Conservation (phyloP, 92 coral and sea anemone species). For the Bergia puertoricense region DNA sequence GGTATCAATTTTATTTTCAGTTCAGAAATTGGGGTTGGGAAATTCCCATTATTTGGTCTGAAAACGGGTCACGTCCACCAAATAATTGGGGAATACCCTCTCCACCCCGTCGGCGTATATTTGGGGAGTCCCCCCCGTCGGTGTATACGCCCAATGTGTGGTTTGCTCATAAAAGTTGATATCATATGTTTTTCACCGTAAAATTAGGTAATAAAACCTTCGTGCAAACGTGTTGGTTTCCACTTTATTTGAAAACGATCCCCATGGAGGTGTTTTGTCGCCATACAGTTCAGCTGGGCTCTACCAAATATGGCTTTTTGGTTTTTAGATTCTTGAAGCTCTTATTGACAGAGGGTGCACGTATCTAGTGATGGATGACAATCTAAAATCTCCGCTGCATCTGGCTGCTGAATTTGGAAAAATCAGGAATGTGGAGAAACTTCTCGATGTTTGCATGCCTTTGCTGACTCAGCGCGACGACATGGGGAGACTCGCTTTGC, state of each 20-base stretch:
- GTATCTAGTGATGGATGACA: constrained; percentile 61
- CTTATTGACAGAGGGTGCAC: constrained; percentile 62
- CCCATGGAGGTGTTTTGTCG: neutral
- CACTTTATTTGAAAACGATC: no score
- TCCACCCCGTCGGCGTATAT: no score
- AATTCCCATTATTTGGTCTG: no score
- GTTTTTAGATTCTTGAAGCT: constrained; percentile 51
- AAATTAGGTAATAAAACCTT: no score
- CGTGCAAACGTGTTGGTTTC: no score
- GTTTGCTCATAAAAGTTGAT: neutral
- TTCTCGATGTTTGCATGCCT: constrained; percentile 51
- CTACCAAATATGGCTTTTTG: neutral
- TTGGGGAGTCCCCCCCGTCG: no score
- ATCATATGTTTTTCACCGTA: no score
- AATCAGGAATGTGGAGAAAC: constrained; percentile 52
- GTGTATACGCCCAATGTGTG: neutral
- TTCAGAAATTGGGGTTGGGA: no score
- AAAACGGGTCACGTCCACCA: no score
- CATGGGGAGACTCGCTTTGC: constrained; percentile 60
- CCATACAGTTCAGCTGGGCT: neutral
- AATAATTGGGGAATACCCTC: no score
- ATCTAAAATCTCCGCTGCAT: constrained; percentile 67
- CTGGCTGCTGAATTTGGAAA: constrained; percentile 72
- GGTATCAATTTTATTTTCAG: no score
- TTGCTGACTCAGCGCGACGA: constrained; percentile 49